Percentiles rank a stretch among this genome's conserved stretches.
Conservation (phyloP, 2,888 invertebrate species). For the Andrena fulva region DNA sequence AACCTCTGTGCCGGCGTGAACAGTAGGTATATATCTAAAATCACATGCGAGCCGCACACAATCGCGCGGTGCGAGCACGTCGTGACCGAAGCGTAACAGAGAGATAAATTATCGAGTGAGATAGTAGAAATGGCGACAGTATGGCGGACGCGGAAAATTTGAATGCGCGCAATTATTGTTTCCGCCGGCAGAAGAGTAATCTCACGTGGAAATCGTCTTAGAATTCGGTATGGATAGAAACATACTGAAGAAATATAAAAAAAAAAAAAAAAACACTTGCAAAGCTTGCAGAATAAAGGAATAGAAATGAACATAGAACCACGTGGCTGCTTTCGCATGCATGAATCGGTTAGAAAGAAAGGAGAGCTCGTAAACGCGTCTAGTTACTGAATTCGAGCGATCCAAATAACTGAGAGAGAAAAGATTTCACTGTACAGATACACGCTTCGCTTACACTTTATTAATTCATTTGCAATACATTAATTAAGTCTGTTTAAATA, state of each 20-base stretch:
- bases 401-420: constrained; percentile 49
- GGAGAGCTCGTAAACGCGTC: too few relatives aligned
- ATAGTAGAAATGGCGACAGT: neutral
- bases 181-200: neutral
- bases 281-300: too few relatives aligned
- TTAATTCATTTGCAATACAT: constrained; percentile 84
- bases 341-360: too few relatives aligned
- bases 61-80: neutral
- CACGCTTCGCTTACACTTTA: constrained; percentile 84
- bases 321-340: too few relatives aligned
- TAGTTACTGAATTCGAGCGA: constrained; percentile 11
- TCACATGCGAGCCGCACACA: neutral
- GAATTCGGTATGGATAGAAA: too few relatives aligned
- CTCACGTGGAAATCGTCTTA: neutral
- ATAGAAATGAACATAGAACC: too few relatives aligned
- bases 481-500: constrained; percentile 85
- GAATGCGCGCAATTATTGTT: constrained; percentile 16
- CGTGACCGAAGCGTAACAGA: neutral
- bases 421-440: constrained; percentile 76
- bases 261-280: too few relatives aligned
- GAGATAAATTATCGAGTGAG: neutral
- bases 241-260: too few relatives aligned
- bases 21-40: neutral
- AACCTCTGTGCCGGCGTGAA: constrained; percentile 42
- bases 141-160: constrained; percentile 44